These are phyloP conservation scores for Scaptomyza polygonia DNA, from an alignment of 2,888 invertebrate genomes.

Conservation along the genomic window DNA sequence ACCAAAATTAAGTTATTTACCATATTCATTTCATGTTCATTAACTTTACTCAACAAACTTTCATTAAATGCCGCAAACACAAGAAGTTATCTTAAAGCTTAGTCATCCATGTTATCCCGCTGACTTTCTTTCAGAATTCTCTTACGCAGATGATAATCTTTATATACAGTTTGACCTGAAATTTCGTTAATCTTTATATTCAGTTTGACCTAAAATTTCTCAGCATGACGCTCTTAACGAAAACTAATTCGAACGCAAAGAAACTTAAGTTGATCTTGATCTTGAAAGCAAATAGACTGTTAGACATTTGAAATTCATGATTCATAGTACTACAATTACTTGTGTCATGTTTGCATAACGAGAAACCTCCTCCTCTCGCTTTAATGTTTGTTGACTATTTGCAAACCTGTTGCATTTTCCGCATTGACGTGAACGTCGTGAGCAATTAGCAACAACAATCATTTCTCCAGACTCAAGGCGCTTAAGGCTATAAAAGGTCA, in stretches of 20 bases:
- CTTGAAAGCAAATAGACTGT: slow-evolving; percentile 13
- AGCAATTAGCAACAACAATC: slow-evolving; percentile 62
- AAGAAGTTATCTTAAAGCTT: slow-evolving; percentile 19
- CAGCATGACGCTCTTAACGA: background rate
- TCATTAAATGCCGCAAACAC: background rate
- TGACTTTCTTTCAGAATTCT: slow-evolving; percentile 4
- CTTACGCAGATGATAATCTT: slow-evolving; percentile 24
- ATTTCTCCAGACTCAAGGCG: slow-evolving; percentile 43
- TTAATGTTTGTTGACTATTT: background rate
- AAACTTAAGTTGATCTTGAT: slow-evolving; percentile 51
- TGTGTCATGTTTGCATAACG: slow-evolving; percentile 40
- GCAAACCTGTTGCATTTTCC: slow-evolving; percentile 76
- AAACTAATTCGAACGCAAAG: slow-evolving; percentile 25
- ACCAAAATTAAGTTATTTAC: no score
- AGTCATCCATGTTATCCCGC: slow-evolving; percentile 19
- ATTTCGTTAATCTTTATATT: slow-evolving; percentile 28
- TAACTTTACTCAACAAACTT: background rate
- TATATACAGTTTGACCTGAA: slow-evolving; percentile 27
- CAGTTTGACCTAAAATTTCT: slow-evolving; percentile 23
- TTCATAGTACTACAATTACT: slow-evolving; percentile 50
- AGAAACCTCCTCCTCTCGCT: background rate
- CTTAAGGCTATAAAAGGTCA: slow-evolving; percentile 53
- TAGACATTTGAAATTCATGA: slow-evolving; percentile 38
- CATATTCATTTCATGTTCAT: no score
- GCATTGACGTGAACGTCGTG: slow-evolving; percentile 59